These are phyloP conservation scores for Oophaga pumilio DNA, from an alignment of 2,113 vertebrate species.

Conservation along the genomic window DNA sequence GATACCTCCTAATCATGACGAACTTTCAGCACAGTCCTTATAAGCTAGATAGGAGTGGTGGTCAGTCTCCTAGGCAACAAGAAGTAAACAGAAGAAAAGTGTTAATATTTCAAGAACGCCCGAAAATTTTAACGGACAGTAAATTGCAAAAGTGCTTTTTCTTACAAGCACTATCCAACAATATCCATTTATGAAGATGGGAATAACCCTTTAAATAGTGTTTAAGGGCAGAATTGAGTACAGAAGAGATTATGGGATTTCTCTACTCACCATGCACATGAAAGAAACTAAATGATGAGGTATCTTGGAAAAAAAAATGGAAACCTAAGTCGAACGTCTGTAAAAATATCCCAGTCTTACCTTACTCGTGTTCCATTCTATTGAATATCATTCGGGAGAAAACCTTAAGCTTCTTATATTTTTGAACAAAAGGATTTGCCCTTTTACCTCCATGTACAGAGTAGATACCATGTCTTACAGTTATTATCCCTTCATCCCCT, in stretches of 20 bases:
- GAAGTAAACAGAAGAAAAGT: too few species aligned
- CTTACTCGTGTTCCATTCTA: not conserved
- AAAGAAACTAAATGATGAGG: not conserved
- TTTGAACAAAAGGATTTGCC: constrained; percentile 10
- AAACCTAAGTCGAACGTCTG: not conserved
- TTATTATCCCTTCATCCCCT: constrained; percentile 37
- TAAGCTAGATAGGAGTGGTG: too few species aligned
- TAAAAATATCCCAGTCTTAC: not conserved
- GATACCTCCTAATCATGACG: too few species aligned
- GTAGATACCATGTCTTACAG: constrained; percentile 23
- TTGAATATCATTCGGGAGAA: not conserved
- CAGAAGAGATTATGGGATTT: not conserved
- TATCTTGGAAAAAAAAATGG: not conserved
- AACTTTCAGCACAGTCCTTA: too few species aligned
- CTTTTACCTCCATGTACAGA: constrained; percentile 1
- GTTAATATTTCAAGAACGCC: too few species aligned
- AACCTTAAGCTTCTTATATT: constrained; percentile 24
- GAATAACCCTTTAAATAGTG: too few species aligned
- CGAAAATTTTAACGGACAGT: too few species aligned
- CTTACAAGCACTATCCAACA: too few species aligned
- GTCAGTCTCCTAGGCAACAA: too few species aligned
- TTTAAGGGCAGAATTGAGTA: not conserved
- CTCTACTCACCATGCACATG: not conserved
- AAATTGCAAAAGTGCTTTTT: too few species aligned
- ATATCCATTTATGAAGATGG: too few species aligned